Evolutionary conservation across 2,888 invertebrate genomes (phyloP).

Genomic region (Drosophila meridionalis): DNA sequence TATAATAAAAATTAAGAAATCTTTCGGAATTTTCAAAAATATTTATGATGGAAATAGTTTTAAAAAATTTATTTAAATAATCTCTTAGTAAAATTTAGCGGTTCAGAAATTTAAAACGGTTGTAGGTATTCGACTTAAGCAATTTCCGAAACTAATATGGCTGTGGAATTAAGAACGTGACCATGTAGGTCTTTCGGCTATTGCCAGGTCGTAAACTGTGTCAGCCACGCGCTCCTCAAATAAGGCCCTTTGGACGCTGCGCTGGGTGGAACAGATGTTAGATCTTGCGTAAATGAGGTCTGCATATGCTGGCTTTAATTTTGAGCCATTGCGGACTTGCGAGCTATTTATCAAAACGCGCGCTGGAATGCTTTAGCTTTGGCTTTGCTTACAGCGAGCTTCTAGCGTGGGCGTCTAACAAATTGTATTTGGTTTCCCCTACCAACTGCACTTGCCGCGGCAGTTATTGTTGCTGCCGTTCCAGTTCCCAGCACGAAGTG

Average conservation of each 20-base stretch:
- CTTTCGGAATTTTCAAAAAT: background rate
- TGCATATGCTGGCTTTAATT: background rate
- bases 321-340: slow-evolving; percentile 7
- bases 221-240: background rate
- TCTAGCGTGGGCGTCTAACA: slow-evolving; percentile 50
- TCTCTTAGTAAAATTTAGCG: background rate
- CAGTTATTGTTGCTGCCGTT: slow-evolving; percentile 16
- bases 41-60: background rate
- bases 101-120: too few species aligned
- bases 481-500: slow-evolving; percentile 54
- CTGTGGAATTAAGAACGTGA: background rate
- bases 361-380: slow-evolving; percentile 11
- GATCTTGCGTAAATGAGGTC: background rate
- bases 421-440: slow-evolving; percentile 48
- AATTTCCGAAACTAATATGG: background rate
- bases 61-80: background rate
- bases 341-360: slow-evolving; percentile 38
- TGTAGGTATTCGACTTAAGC: background rate
- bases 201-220: background rate
- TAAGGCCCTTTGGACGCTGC: background rate
- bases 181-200: background rate
- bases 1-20: too few species aligned
- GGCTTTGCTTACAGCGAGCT: background rate
- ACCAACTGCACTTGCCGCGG: slow-evolving; percentile 43
- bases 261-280: slow-evolving; percentile 2